Conservation (phyloP, 2,113 vertebrate genomes). For the Peromyscus californicus region DNA sequence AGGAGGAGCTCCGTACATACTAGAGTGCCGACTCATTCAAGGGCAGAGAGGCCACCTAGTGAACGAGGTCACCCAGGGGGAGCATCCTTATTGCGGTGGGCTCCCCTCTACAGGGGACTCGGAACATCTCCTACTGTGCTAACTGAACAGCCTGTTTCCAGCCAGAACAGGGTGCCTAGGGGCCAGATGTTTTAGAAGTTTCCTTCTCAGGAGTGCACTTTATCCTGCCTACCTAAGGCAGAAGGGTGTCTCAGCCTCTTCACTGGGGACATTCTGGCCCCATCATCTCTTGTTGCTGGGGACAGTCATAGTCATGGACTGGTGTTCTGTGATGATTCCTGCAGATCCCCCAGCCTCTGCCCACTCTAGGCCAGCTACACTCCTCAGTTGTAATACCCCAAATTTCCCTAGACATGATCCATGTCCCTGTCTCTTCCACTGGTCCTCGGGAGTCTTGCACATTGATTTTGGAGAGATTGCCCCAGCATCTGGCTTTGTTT, state of each 20-base stretch:
- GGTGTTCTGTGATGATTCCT: not conserved
- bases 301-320: not conserved
- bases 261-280: not conserved
- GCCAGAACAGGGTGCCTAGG: not conserved
- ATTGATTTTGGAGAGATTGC: not conserved
- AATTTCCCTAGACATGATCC: not conserved
- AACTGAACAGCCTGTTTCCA: not conserved
- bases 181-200: not conserved
- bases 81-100: not conserved
- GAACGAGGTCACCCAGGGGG: not conserved
- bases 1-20: too few species aligned
- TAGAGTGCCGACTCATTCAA: not conserved
- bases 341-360: not conserved
- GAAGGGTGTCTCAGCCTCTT: not conserved
- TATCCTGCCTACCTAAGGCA: not conserved
- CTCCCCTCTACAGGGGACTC: not conserved
- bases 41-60: not conserved
- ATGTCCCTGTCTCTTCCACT: not conserved
- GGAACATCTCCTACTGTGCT: not conserved
- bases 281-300: not conserved
- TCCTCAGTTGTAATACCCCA: not conserved
- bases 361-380: not conserved
- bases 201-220: not conserved
- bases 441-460: too few species aligned
- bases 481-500: not conserved